Evolutionary conservation across 2,113 vertebrate species (phyloP), one percentile per base, ranked within the genome.

Genomic region (Aptenodytes forsteri): DNA sequence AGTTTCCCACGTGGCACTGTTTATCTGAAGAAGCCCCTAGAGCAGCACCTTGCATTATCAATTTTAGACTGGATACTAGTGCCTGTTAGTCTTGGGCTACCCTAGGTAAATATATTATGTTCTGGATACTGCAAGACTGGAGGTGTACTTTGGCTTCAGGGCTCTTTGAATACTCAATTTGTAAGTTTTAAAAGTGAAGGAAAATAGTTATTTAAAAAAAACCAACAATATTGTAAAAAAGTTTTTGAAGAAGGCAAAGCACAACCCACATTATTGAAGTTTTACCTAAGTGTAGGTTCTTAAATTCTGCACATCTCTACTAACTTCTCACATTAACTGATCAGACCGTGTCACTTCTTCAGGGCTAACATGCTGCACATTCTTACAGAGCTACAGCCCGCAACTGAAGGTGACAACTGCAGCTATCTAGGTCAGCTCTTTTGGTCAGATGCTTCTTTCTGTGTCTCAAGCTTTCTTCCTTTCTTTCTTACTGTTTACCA

Each of bases 361-460:
- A 47, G 47, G 55, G 32, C 32, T 82, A 58, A 47, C 76, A 40
- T n/a, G 67, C 58, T 96, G 83, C 79, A 29, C 76, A 72, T 96
- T 92, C 79, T 79, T 50, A 7, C 49, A 73, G 76, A 83, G 91
- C 67, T 77, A 61, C 58, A 76, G 75, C 34, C 46, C 80, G 70
- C 75, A 90, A 77, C 0, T 89, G 94, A 90, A 92, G 66, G 83
- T 93, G 93, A 80, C 86, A 92, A 86, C 91, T 96, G 83, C 67
- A 89, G 67, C 76, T 82, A 62, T 96, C 55, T 96, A 77, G 94
- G 86, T 92, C 93, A 88, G 25, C 54, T 86, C 21, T 59, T 69
- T 19, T 78, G 34, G 56, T 59, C 61, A 83, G 56, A 36, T 44
- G 4, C 23, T 91, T 85, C 85, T 27, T 81, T 52, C 78, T 19